Percentiles rank a stretch among this genome's conserved stretches.
phyloP scores from a whole-genome alignment of 2,888 invertebrate species.

The Candidula unifasciata region DNA sequence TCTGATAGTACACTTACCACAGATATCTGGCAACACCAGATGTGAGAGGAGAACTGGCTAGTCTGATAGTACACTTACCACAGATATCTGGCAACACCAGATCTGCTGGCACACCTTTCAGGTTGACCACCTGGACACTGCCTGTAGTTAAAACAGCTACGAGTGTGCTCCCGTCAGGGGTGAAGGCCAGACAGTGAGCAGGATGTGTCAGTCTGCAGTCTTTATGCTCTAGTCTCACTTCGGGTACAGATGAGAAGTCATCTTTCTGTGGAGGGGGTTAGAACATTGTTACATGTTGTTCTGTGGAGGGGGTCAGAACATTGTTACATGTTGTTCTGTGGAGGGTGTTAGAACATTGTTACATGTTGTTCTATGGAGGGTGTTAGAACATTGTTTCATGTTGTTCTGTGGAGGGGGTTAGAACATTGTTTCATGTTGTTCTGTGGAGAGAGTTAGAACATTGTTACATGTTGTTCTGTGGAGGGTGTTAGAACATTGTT shows the following conservation, averaged over 20 bases:
- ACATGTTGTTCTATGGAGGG: too few relatives aligned
- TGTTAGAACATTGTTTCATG: too few relatives aligned
- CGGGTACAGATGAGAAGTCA: not conserved
- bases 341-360: too few relatives aligned
- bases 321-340: too few relatives aligned
- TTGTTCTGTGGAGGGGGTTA: too few relatives aligned
- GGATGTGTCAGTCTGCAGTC: constrained; percentile 41
- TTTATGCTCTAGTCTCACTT: constrained; percentile 50
- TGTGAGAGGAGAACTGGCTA: not conserved
- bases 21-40: not conserved
- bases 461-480: too few relatives aligned
- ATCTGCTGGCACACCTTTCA: constrained; percentile 56
- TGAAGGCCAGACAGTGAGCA: constrained; percentile 68
- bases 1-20: too few relatives aligned
- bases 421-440: too few relatives aligned
- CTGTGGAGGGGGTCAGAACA: too few relatives aligned
- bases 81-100: constrained; percentile 57
- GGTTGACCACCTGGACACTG: constrained; percentile 61
- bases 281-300: too few relatives aligned
- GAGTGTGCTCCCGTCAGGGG: constrained; percentile 58
- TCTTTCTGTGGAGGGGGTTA: constrained; percentile 19
- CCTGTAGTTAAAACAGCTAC: constrained; percentile 63
- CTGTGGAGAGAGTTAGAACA: too few relatives aligned
- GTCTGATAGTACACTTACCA: constrained; percentile 45
- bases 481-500: too few relatives aligned